Evolutionary conservation across 2,888 invertebrate species (phyloP).

Genomic region (Drosophila antonietae): DNA sequence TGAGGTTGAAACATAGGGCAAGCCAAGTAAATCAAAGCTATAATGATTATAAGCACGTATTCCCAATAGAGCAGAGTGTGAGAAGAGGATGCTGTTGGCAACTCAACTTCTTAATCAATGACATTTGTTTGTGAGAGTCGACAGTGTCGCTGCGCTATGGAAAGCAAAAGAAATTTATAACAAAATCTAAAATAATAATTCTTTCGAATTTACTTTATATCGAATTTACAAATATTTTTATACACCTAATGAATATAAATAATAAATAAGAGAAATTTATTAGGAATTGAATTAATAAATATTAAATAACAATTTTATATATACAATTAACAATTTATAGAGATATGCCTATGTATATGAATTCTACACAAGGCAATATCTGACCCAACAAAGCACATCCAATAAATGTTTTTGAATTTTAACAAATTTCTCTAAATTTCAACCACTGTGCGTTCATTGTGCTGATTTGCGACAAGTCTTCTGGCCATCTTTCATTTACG

Average conservation of each 20-base stretch:
- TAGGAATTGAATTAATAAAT: neutral
- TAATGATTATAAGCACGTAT: conserved; percentile 79
- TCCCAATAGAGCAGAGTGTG: conserved; percentile 20
- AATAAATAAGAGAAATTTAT: neutral
- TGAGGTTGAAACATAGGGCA: conserved; percentile 25
- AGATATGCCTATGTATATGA: no score
- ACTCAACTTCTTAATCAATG: conserved; percentile 68
- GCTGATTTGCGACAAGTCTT: conserved; percentile 53
- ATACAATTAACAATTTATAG: neutral
- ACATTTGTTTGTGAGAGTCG: conserved; percentile 64
- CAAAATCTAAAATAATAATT: neutral
- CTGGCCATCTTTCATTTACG: conserved; percentile 71
- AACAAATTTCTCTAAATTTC: neutral
- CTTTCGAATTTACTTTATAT: neutral
- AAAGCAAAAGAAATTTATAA: neutral
- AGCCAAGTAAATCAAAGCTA: conserved; percentile 73
- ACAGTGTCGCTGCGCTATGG: conserved; percentile 43
- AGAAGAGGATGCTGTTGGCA: conserved; percentile 7
- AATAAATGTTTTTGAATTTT: neutral
- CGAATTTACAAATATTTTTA: no score
- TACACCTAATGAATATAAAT: no score
- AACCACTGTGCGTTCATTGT: conserved; percentile 37
- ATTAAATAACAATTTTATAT: neutral
- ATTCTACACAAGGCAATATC: no score
- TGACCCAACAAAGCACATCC: neutral